A percentile compares a stretch with the other conserved stretches of the same genome.
Evolutionary conservation across 2,113 vertebrate genomes (phyloP).

Genomic region (Odocoileus virginianus): DNA sequence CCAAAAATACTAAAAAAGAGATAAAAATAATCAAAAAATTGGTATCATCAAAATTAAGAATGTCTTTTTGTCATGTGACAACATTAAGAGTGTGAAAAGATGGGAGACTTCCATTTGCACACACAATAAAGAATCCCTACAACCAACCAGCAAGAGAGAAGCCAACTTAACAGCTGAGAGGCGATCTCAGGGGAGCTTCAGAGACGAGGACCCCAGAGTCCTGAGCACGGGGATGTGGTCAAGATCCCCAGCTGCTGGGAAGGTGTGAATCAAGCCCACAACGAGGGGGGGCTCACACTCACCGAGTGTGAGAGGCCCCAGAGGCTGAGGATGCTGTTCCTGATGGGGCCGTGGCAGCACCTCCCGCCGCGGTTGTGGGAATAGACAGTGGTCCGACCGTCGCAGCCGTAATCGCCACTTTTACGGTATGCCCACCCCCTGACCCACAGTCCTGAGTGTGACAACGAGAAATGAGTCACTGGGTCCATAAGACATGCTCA

Average conservation of each 20-base stretch:
- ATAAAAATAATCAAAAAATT: not conserved
- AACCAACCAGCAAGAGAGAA: rapidly evolving
- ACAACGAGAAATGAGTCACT: rapidly evolving
- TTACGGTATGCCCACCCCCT: rapidly evolving
- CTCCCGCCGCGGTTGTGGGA: rapidly evolving
- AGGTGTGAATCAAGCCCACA: not conserved
- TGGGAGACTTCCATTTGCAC: rapidly evolving
- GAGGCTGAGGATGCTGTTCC: not conserved
- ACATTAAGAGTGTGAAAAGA: not conserved
- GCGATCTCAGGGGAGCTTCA: rapidly evolving
- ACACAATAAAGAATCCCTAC: rapidly evolving
- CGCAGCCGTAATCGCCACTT: rapidly evolving
- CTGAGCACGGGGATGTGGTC: rapidly evolving
- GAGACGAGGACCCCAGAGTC: rapidly evolving
- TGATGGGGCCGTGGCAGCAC: rapidly evolving
- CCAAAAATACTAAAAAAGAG: not conserved
- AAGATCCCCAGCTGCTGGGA: rapidly evolving
- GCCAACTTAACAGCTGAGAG: rapidly evolving
- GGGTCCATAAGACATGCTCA: rapidly evolving
- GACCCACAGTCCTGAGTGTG: too few relatives aligned
- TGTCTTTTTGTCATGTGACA: rapidly evolving
- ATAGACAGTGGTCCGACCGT: rapidly evolving
- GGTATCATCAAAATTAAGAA: not conserved
- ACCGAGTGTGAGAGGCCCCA: rapidly evolving
- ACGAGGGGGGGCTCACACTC: rapidly evolving